Evolutionary conservation across 1,140 invertebrate species (phyloP), one percentile per base, ranked within the genome.

Genomic region (Trichoplusia ni): DNA sequence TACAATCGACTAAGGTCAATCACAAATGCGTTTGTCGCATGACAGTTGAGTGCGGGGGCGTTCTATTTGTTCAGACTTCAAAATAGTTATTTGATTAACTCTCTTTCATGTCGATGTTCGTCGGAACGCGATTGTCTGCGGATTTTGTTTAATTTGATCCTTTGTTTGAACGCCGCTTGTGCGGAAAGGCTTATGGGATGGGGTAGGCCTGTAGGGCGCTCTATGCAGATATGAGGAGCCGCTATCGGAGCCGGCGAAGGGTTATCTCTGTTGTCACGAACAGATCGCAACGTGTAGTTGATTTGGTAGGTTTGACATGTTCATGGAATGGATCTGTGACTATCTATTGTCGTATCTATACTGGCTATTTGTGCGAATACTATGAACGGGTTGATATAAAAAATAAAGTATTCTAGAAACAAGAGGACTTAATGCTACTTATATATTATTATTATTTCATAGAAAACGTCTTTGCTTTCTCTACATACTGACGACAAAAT

Each of bases 111-210:
- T 88, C 75, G 65, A 42, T 69, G 73, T 77, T 73, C 74, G 70
- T 79, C 70, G 82, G 82, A 84, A 82, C 79, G 75, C 81, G 79
- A 82, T 86, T 84, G 83, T 86, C 71, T 78, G 77, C 78, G 82
- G 82, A 89, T 89, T 60, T 89, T 89, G 84, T 87, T 89, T 86
- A 86, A 87, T 86, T 89, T 82, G 79, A 79, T 75, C 84, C 85
- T 88, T 89, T 89, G 86, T 87, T 88, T 87, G 86, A 85, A 61
- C 54, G 37, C 46, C 80, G 75, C 67, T 84, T 82, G 82, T 84
- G 84, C 86, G 82, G 75, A 84, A 86, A 84, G 81, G 86, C 79
- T 81, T 78, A 82, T 74, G 73, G 77, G 73, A 25, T 35, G 71
- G 66, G 60, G 58, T 31, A n/a, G n/a, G n/a, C n/a, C n/a, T n/a